Evolutionary conservation across 2,797 vertebrate species (phyloP).

Genomic region (Girardinus metallicus): DNA sequence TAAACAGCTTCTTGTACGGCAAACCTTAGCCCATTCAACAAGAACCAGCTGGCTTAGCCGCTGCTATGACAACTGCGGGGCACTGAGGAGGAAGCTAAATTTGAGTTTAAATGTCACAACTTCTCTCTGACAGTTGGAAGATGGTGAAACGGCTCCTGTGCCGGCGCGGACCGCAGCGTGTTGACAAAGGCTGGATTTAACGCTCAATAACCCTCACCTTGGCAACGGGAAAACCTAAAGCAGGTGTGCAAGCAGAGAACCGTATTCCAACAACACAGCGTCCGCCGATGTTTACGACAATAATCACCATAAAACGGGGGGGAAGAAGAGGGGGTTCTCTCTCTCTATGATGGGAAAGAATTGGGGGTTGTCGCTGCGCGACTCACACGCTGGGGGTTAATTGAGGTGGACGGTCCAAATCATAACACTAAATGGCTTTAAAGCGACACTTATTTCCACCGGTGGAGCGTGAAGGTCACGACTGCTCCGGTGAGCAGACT

Average conservation of each 20-base stretch:
- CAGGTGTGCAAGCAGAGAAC: conserved; percentile 11
- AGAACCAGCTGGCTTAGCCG: conserved; percentile 32
- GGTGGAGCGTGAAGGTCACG: conserved; percentile 67
- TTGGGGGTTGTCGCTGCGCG: conserved; percentile 23
- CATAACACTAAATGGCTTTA: conserved; percentile 63
- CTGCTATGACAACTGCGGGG: conserved; percentile 62
- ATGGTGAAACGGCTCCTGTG: conserved; percentile 30
- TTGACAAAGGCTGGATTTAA: conserved; percentile 22
- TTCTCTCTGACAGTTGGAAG: conserved; percentile 41
- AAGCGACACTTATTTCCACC: conserved; percentile 60
- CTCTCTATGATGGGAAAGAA: conserved; percentile 12
- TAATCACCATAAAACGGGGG: conserved; percentile 32
- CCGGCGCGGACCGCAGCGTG: conserved; percentile 15
- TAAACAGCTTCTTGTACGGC: background rate
- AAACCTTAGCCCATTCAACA: conserved; percentile 39
- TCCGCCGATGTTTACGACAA: conserved; percentile 31
- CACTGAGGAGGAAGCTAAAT: conserved; percentile 17
- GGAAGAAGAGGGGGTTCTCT: background rate
- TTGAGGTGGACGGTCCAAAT: conserved; percentile 59
- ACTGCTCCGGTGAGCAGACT: conserved; percentile 20
- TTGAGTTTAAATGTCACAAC: conserved; percentile 60
- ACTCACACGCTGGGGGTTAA: conserved; percentile 53
- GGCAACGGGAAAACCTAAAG: conserved; percentile 23
- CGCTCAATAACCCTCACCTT: conserved; percentile 21
- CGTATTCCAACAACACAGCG: background rate